Percentiles rank a stretch among this genome's conserved stretches.
Conservation (phyloP, 1,140 invertebrate genomes). For the Drosophila athabasca region DNA sequence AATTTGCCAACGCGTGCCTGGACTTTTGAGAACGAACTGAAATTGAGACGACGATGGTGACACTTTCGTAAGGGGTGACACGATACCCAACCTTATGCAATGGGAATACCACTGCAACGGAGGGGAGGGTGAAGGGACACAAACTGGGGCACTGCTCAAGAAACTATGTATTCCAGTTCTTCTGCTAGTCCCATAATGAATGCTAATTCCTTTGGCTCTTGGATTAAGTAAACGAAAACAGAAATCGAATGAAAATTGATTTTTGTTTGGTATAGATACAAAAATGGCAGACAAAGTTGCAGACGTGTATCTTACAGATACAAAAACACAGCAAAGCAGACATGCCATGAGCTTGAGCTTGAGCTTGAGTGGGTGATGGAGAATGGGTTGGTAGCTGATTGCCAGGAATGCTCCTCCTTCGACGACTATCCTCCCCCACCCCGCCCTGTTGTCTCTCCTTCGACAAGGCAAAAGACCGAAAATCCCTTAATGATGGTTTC, state of each 20-base stretch:
- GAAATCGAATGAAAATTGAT: conserved; percentile 74
- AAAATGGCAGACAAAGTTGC: conserved; percentile 64
- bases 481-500: conserved; percentile 84
- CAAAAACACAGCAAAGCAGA: conserved; percentile 6
- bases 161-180: not conserved
- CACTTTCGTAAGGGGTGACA: conserved; percentile 12
- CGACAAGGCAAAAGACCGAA: conserved; percentile 49
- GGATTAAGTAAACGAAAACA: conserved; percentile 53
- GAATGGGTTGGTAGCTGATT: conserved; percentile 45
- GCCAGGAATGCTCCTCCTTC: conserved; percentile 32
- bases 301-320: conserved; percentile 64
- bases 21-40: conserved; percentile 40
- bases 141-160: conserved; percentile 48
- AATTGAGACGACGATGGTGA: conserved; percentile 47
- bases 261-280: conserved; percentile 31
- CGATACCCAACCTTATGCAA: conserved; percentile 36
- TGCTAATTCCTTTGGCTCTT: conserved; percentile 62
- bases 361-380: conserved; percentile 16
- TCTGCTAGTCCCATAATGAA: conserved; percentile 62
- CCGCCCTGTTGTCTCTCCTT: no score
- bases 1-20: conserved; percentile 68
- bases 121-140: not conserved
- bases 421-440: conserved; percentile 12
- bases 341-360: not conserved
- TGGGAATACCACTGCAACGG: conserved; percentile 32